Base-by-base conservation (phyloP, 2,113 vertebrate genomes). In the Rhombomys opimus region DNA sequence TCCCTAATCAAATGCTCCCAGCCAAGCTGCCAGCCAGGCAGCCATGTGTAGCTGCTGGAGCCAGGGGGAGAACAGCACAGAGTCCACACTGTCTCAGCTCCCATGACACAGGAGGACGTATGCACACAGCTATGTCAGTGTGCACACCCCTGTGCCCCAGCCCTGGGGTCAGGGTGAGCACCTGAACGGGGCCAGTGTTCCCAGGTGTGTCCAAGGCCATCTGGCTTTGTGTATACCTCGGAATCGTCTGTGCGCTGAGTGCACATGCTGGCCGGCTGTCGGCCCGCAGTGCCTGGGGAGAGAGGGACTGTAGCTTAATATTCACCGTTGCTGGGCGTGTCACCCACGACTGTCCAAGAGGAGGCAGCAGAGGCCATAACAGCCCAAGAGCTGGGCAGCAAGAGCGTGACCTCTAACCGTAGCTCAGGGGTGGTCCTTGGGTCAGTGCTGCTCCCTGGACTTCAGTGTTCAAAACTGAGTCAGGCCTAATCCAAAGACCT, bases 1-100 rank as follows among this genome's bases (percentile, higher is more conserved):
- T 95, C 96, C 97, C 97, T 97, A 92, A 97, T 97, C 97, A 97
- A 97, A 96, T 89, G 97, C 95, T 97, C 97, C 93, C 17, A 41
- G 97, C 97, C 67, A 82, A 95, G 95, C 95, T 95, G 97, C 97
- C 97, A 96, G 95, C 87, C 93, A 41, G 95, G 97, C 95, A 97
- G 88, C 90, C 94, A 92, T 91, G 94, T 97, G 97, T 92, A 67
- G 96, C 96, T 95, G 92, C 90, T 2, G 12, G 93, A 91, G 90
- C 97, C 94, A 1, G 88, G 77, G 86, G 38, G 94, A 95, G 77
- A 91, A 78, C 14, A 35, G 76, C 63, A 77, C 80, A 65, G 80
- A 96, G 96, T 96, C 96, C 38, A 6, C 13, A 75, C 68, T 73
- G 68, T 73, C 59, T 41, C 50, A 5, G 63, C 78, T 87, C 85